phyloP scores from a whole-genome alignment of 2,888 invertebrate species.

The Cataglyphis cursor region DNA sequence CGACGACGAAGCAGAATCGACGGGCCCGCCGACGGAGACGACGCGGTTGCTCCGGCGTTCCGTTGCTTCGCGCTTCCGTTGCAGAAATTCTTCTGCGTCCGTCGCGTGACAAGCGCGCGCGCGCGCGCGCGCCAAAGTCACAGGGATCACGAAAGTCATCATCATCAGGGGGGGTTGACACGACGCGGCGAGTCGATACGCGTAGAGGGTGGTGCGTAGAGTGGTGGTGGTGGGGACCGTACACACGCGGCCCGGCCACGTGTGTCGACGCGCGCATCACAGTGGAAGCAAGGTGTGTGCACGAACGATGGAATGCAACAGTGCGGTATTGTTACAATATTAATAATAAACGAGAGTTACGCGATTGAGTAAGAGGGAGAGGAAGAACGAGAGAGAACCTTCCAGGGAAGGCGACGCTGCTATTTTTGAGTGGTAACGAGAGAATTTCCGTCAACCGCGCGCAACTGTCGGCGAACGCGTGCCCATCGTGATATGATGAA shows the following conservation, averaged over 20 bases:
- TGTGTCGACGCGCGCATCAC: slow-evolving; percentile 46
- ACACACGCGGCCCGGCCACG: slow-evolving; percentile 45
- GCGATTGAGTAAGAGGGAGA: not conserved
- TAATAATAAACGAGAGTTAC: slow-evolving; percentile 30
- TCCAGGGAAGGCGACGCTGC: slow-evolving; percentile 53
- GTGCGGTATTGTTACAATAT: not conserved
- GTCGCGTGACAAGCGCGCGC: not conserved
- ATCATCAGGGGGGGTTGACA: slow-evolving; percentile 4
- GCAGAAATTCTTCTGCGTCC: not conserved
- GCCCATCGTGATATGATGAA: slow-evolving; percentile 56
- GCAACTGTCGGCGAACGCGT: slow-evolving; percentile 41
- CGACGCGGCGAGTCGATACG: slow-evolving; percentile 29
- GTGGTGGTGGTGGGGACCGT: slow-evolving; percentile 9
- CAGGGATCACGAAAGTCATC: slow-evolving; percentile 2
- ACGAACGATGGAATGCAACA: slow-evolving; percentile 12
- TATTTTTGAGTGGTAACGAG: slow-evolving; percentile 64
- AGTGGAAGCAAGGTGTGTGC: not conserved
- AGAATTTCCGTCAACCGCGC: slow-evolving; percentile 21
- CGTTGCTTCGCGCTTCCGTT: not conserved
- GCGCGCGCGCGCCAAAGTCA: not conserved
- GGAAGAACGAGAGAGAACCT: not conserved
- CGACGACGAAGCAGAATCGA: slow-evolving; percentile 76
- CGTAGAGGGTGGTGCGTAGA: not conserved
- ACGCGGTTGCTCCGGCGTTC: slow-evolving; percentile 60
- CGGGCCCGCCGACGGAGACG: slow-evolving; percentile 62